Evolutionary conservation across 1,140 invertebrate species (phyloP), one percentile per base, ranked within the genome.

Genomic region (Leptinotarsa undecemlineata): DNA sequence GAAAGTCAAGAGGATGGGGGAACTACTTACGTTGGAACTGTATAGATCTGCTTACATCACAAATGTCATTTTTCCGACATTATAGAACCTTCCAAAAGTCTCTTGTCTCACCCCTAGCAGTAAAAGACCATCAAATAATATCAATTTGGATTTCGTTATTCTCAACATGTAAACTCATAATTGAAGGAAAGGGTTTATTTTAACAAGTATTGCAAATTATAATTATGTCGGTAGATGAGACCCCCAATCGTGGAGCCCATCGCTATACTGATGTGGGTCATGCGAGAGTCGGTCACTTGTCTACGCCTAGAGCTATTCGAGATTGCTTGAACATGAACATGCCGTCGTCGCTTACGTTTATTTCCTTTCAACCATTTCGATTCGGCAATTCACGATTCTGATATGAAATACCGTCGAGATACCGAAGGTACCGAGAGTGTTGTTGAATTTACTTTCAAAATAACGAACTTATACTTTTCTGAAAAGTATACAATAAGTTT

Each of bases 231-330:
- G 33, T 15, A 57, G 51, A 57, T 3, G 17, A 57, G 51, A 57
- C 51, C 17, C 14, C 51, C 51, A 57, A 57, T 19, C 6, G 15
- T 57, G 17, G 8, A 57, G 51, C 17, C 51, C 51, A 57, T 15
- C 51, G n/a, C 51, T 2, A 17, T 57, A 15, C 14, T 57, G n/a
- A 57, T 17, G 51, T 57, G 51, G 51, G 51, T 57, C 51, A 57
- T 57, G n/a, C 51, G 51, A 57, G 51, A 57, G 51, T 57, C 51
- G 51, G 51, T 57, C 51, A 57, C 51, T 57, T 57, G 51, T 57
- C 51, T 15, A 57, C 51, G 51, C 51, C 51, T 19, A 57, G 4
- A 19, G 51, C 51, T 57, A 57, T 57, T 17, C n/a, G n/a, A 57
- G n/a, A 57, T 57, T 57, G n/a, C 51, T 57, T 57, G 15, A 57